Evolutionary conservation across 2,113 vertebrate species (phyloP), one percentile per base, ranked within the genome.

Genomic region (Platysternon megacephalum): DNA sequence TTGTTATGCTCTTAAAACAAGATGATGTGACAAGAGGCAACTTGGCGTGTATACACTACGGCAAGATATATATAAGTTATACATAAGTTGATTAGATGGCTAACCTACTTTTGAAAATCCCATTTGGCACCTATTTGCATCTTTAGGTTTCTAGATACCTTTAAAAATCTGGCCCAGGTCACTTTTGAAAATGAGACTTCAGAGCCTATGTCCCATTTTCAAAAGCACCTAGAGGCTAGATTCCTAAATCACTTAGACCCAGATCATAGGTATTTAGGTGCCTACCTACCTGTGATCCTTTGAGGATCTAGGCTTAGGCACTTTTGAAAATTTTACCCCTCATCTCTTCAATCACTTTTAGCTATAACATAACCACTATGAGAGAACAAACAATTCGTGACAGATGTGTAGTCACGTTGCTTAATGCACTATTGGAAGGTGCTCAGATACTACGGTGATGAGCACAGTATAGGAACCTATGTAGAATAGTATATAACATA

Each of bases 21-120:
- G 88, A 80, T 93, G 80, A 92, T 90, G 48, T 93, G 94, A 95
- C 93, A 95, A 88, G 88, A 92, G 91, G 93, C 55, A 96, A 87
- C 87, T 95, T 97, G 93, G 28, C 91, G 93, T 92, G 90, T 97
- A 87, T 91, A 91, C 61, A 87, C 94, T 95, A 89, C 76, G 78
- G 79, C 42, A 94, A 97, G 84, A 56, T 82, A 65, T 58, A 81
- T 90, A 86, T 91, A 55, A 52, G 58, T 88, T 65, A 72, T 88
- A 95, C 95, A 94, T 87, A 65, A 49, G 72, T 49, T 95, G 82
- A 80, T 90, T 82, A 86, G 94, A 87, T 58, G 19, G 82, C 61
- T 10, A 86, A 84, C 90, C 86, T 46, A 12, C 10, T 92, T 80
- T 82, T 0, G 0, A 80, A 93, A 97, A 87, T 55, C 22, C 48